phyloP scores from a whole-genome alignment of 2,888 invertebrate species.

The Eumerus sabulonum region DNA sequence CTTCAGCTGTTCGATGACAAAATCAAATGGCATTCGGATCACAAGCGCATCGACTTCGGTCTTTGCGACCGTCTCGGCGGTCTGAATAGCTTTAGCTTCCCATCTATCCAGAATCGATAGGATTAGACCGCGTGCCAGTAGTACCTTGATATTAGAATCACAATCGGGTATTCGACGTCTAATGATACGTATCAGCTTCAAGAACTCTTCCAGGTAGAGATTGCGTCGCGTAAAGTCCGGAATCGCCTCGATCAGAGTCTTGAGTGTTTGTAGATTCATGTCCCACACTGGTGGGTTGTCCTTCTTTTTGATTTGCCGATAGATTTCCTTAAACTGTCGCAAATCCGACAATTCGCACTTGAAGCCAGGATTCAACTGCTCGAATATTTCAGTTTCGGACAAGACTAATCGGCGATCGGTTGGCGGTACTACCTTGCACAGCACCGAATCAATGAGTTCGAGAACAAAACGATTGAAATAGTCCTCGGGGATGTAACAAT shows the following conservation, averaged over 20 bases:
- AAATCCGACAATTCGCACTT: constrained; percentile 25
- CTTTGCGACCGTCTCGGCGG: constrained; percentile 1
- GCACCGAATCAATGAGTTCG: constrained; percentile 10
- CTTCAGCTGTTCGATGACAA: constrained; percentile 21
- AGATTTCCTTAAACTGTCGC: constrained; percentile 24
- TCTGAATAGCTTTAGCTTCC: constrained; percentile 36
- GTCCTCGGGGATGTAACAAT: constrained; percentile 27
- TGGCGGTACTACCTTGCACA: not conserved
- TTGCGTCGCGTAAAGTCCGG: constrained; percentile 19
- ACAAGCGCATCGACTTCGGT: constrained; percentile 11
- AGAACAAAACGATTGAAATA: constrained; percentile 7
- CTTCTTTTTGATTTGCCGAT: constrained; percentile 17
- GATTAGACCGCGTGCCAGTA: constrained; percentile 18
- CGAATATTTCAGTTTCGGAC: constrained; percentile 29
- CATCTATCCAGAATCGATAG: constrained; percentile 23
- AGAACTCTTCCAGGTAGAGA: constrained; percentile 13
- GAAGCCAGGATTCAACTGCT: constrained; percentile 42
- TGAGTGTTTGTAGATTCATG: constrained; percentile 30
- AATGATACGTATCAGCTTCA: constrained; percentile 22
- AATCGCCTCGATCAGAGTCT: constrained; percentile 17
- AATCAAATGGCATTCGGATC: constrained; percentile 41
- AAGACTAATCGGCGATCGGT: not conserved
- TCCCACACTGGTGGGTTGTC: constrained; percentile 22
- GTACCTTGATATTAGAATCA: constrained; percentile 17
- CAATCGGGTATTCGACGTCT: constrained; percentile 4